phyloP scores from a whole-genome alignment of 2,113 vertebrate species.

The Petrocephalus microphthalmus region DNA sequence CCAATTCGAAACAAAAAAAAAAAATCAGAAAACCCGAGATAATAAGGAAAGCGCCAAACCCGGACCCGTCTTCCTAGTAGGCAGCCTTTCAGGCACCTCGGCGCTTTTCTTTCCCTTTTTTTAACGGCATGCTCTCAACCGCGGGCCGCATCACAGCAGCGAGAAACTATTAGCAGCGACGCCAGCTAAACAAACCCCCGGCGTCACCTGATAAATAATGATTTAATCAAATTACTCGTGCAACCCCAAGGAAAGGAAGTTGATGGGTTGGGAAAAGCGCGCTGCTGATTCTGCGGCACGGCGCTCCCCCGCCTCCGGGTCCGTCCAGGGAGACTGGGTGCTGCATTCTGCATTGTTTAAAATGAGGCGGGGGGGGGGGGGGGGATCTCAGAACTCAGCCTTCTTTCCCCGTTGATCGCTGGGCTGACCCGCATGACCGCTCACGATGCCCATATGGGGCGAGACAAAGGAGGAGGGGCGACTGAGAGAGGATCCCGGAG shows the following conservation, averaged over 20 bases:
- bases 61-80: slow-evolving; percentile 38
- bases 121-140: slow-evolving; percentile 18
- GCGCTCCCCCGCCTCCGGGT: background rate
- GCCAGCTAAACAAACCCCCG: background rate
- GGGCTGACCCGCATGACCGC: slow-evolving; percentile 39
- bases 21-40: slow-evolving; percentile 31
- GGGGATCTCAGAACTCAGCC: slow-evolving; percentile 12
- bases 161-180: background rate
- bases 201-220: background rate
- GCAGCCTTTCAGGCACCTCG: slow-evolving; percentile 26
- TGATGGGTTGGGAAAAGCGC: background rate
- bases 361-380: slow-evolving; percentile 1
- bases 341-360: slow-evolving; percentile 37
- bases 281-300: background rate
- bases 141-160: slow-evolving; percentile 26
- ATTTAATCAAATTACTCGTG: slow-evolving; percentile 37
- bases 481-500: slow-evolving; percentile 13
- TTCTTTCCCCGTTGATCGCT: slow-evolving; percentile 26
- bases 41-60: slow-evolving; percentile 52
- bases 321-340: slow-evolving; percentile 6
- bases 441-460: slow-evolving; percentile 30
- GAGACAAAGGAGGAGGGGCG: slow-evolving; percentile 17
- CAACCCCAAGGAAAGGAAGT: slow-evolving; percentile 18
- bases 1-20: slow-evolving; percentile 48
- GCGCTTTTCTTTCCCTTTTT: background rate